Evolutionary conservation across 2,113 vertebrate species (phyloP).

Genomic region (Lucifuga dentata): DNA sequence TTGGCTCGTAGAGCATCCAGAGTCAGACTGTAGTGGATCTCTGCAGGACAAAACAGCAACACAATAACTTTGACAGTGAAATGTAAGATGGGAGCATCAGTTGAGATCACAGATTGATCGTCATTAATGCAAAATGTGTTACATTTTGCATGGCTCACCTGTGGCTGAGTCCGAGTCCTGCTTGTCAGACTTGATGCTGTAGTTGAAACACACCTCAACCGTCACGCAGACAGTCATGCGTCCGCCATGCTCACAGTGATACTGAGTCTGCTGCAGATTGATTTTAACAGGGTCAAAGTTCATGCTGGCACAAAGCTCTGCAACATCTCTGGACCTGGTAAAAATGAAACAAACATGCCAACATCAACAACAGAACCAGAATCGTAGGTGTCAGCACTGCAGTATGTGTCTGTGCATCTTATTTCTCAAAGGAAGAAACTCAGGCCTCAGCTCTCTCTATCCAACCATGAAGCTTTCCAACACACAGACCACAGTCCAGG

Average conservation of each 20-base stretch:
- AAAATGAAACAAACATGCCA: conserved; percentile 9
- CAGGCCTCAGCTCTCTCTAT: conserved; percentile 21
- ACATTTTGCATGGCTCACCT: conserved; percentile 78
- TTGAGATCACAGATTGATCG: neutral
- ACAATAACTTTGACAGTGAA: neutral
- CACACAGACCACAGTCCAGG: conserved; percentile 31
- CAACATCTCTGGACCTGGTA: conserved; percentile 94
- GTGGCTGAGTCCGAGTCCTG: conserved; percentile 45
- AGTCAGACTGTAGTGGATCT: conserved; percentile 73
- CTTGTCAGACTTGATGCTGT: conserved; percentile 86
- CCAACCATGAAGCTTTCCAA: conserved; percentile 35
- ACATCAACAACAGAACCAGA: too few species aligned
- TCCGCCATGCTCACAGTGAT: conserved; percentile 83
- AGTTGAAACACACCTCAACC: conserved; percentile 86
- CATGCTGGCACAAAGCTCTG: conserved; percentile 89
- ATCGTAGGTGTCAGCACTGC: too few species aligned
- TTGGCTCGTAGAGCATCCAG: conserved; percentile 78
- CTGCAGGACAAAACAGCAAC: conserved; percentile 49
- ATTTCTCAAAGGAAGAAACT: conserved; percentile 23
- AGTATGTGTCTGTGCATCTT: neutral
- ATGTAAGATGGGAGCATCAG: neutral
- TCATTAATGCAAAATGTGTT: neutral
- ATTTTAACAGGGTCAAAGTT: conserved; percentile 89
- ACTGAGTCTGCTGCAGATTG: conserved; percentile 91
- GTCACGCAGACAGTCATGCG: conserved; percentile 87